Evolutionary conservation across 2,888 invertebrate species (phyloP).

Genomic region (Neoascia interrupta): DNA sequence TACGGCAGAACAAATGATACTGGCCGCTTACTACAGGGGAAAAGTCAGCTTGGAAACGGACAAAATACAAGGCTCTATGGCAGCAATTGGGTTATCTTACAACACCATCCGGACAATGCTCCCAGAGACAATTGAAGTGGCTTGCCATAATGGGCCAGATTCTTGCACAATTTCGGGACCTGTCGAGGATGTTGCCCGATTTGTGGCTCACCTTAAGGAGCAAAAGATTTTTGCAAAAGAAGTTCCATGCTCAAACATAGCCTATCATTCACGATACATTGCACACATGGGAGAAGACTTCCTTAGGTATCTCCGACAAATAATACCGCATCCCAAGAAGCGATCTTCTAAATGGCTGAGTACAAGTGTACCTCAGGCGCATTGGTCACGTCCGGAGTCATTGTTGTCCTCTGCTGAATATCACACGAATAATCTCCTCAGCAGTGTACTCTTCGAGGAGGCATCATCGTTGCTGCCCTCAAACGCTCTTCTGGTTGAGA

Average conservation of each 20-base stretch:
- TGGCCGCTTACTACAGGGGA: conserved; percentile 91
- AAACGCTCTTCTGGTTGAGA: conserved; percentile 83
- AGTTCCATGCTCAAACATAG: conserved; percentile 91
- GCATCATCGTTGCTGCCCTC: conserved; percentile 82
- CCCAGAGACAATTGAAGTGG: conserved; percentile 88
- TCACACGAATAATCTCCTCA: conserved; percentile 90
- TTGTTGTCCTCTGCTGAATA: conserved; percentile 88
- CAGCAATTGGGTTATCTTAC: conserved; percentile 88
- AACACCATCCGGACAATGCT: conserved; percentile 82
- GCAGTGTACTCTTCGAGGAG: conserved; percentile 82
- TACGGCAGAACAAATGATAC: conserved; percentile 90
- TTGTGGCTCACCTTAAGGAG: conserved; percentile 83
- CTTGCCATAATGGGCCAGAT: conserved; percentile 91
- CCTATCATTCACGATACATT: conserved; percentile 93
- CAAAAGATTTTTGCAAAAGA: conserved; percentile 89
- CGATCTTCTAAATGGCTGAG: conserved; percentile 90
- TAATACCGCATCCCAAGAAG: conserved; percentile 84
- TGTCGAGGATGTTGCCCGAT: conserved; percentile 83
- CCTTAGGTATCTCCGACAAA: conserved; percentile 83
- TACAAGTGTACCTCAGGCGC: conserved; percentile 86
- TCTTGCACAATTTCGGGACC: conserved; percentile 95
- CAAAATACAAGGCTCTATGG: conserved; percentile 89
- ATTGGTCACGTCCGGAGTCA: conserved; percentile 85
- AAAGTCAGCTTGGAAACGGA: conserved; percentile 86
- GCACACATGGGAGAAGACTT: conserved; percentile 84